Evolutionary conservation across 2,797 vertebrate genomes (phyloP), one percentile per base, ranked within the genome.

Genomic region (Antennarius maculatus): DNA sequence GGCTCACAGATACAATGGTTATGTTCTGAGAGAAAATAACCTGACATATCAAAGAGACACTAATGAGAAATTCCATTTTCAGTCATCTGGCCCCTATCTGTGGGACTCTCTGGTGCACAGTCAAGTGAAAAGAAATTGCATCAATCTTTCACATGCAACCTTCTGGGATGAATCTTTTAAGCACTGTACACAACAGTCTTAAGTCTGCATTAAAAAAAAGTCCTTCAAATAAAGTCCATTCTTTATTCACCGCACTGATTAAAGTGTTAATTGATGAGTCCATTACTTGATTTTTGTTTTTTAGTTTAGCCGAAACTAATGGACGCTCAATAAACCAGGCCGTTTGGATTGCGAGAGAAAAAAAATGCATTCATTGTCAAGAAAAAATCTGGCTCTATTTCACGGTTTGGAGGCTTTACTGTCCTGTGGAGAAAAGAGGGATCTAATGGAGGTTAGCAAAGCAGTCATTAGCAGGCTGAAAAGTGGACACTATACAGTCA

Each of bases 31-130:
- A 80, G 80, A 69, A 69, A 83, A 76, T 81, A 71, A 85, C 64
- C 63, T 59, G 63, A 55, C 66, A 73, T 82, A 80, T 80, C 69
- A 68, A 12, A 42, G 50, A 71, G 69, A 76, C 59, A 41, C 55
- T 78, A 71, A 85, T 76, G 60, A 85, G 63, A 76, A 81, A 81
- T 80, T 79, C 49, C 65, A 76, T 82, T 69, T 85, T 77, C 56
- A 59, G 45, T 73, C 45, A 69, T 71, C 62, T 67, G 67, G 41
- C 61, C 74, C 54, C 37, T 28, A 58, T 69, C 80, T 69, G 56
- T 4, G 10, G 18, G 15, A 46, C 66, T 72, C 54, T 63, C 61
- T 17, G 10, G 49, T 54, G 64, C 53, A 56, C 69, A 66, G 73
- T 63, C 34, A 34, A 71, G 55, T 67, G 59, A 74, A 81, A 79